phyloP scores from a whole-genome alignment of 2,888 invertebrate genomes.

The Tolmerus cingulatus region DNA sequence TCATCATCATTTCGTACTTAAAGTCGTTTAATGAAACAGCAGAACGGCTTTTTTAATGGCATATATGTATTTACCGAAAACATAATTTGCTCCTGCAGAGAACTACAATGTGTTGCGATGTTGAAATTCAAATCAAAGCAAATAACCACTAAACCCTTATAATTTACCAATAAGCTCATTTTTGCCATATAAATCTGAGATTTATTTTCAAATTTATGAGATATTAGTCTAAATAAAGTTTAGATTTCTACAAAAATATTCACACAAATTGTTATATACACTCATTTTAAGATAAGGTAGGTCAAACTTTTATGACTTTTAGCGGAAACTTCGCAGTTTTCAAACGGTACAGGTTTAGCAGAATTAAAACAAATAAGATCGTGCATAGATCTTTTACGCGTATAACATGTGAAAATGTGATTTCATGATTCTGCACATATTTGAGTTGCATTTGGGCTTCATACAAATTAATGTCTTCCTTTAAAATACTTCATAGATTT shows the following conservation, averaged over 20 bases:
- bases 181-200: background rate
- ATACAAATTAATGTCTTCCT: background rate
- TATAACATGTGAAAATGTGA: background rate
- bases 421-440: conserved; percentile 1
- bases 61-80: background rate
- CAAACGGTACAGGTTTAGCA: background rate
- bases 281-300: background rate
- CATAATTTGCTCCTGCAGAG: background rate
- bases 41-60: background rate
- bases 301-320: background rate
- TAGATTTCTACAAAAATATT: background rate
- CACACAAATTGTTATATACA: background rate
- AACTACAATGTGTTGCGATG: background rate
- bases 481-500: conserved; percentile 21
- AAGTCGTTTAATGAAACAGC: background rate
- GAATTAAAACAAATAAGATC: background rate
- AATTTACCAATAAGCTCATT: background rate
- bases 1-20: background rate
- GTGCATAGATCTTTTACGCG: background rate
- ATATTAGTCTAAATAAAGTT: background rate
- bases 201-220: background rate
- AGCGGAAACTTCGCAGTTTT: background rate
- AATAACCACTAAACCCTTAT: background rate
- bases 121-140: background rate
- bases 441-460: background rate